Base-by-base conservation (phyloP, 2,797 vertebrate species). In the Betta splendens region DNA sequence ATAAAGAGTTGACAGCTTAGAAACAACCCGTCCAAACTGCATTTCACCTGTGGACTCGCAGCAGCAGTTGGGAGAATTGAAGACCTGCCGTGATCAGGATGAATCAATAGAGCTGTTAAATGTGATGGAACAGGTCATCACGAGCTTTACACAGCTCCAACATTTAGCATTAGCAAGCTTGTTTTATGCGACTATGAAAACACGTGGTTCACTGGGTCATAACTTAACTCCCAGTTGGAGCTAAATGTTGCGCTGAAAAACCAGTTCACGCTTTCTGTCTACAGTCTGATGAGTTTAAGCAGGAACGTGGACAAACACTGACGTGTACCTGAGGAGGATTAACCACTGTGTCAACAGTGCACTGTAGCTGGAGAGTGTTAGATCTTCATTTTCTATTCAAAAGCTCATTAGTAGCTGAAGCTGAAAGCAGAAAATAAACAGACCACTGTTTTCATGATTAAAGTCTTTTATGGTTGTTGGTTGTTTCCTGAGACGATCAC, bases 291-390 rank as follows among this genome's bases (percentile, higher is more conserved):
- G 22, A 12, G 35, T 10, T 13, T 5, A 35, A 36, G 10, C 29
- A 16, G 32, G 46, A 13, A 55, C 33, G 50, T 50, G 64, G 29
- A 54, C 37, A 59, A 9, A 52, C 39, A 55, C 42, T 26, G 52
- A 42, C 55, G 28, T 52, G 38, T 21, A n/a, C 58, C 51, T 13
- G 1, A 13, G 2, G 47, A 28, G 64, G 81, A 80, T 75, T 78
- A 76, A 64, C 62, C 31, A 16, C 2, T 6, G 12, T 46, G 16
- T 31, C 13, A 54, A 11, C 15, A n/a, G n/a, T n/a, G n/a, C n/a
- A n/a, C n/a, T n/a, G n/a, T n/a, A 15, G 17, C 25, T 18, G 60
- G 38, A 28, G 22, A 55, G 51, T 42, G 47, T 26, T 5, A n/a
- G 12, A 1, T 12, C 13, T 12, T 44, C 4, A n/a, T 13, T n/a